Base-by-base conservation (phyloP, 2,888 invertebrate species). In the Heteromyza rotundicornis region DNA sequence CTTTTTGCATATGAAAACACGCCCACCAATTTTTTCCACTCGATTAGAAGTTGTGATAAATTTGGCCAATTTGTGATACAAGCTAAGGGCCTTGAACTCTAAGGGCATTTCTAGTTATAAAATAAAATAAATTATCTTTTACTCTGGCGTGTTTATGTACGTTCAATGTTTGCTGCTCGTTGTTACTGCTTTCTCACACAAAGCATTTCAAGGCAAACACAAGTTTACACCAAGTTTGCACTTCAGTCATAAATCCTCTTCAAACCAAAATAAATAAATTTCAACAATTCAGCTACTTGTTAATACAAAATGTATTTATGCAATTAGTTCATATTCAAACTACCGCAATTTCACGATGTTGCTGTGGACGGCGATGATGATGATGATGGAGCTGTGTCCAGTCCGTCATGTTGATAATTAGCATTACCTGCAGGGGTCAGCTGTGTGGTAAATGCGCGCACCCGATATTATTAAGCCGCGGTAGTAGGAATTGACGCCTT, bases 321-420 rank as follows among this genome's bases (percentile, higher is more conserved):
- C 47, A 47, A 47, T 47, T 47, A 47, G 47, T 8, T 17, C 40
- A 40, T 40, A n/a, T n/a, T 7, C 17, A 14, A 47, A 20, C 17
- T 3, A 47, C 40, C 47, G 5, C 47, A 20, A 47, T 47, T 14
- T 40, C 10, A 27, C 27, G 10, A 40, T 40, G 40, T n/a, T 40
- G 40, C 5, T 40, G 40, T 3, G 3, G 16, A n/a, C n/a, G 40
- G n/a, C 20, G 17, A 8, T 40, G 40, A 40, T 40, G 40, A n/a
- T n/a, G n/a, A 40, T 47, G 47, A 47, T 52, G 52, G 24, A 24
- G 10, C 24, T 52, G 52, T 24, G 16, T 22, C 52, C n/a, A n/a
- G n/a, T n/a, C n/a, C n/a, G n/a, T 3, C 22, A 22, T 50, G 24
- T 27, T 52, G 52, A 27, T 52, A 52, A 52, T 52, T 52, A 24